Base-by-base conservation (phyloP, 2,888 invertebrate genomes). In the Nymphalis c-album region DNA sequence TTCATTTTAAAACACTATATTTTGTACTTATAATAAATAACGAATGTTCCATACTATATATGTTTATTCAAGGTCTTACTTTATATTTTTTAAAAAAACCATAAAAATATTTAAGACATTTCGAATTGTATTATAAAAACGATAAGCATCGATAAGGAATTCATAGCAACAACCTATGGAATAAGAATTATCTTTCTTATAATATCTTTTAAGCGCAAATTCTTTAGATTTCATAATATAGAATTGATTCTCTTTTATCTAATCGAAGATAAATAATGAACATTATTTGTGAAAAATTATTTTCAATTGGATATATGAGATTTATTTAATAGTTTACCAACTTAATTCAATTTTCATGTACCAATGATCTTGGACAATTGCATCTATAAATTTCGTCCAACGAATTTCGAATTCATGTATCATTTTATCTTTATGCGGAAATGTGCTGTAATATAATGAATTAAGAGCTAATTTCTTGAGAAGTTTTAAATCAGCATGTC, bases 381-480 rank as follows among this genome's bases (percentile, higher is more conserved):
- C 70, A 58, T 88, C 81, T 50, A 92, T 86, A 71, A 90, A 91
- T 68, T 79, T 85, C 0, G 83, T 83, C 91, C 91, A 91, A 1
- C 88, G 84, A 48, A 84, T 83, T 76, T 91, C 85, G 67, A 90
- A 92, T 59, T 89, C 88, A 66, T 84, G 76, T 0, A 87, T 77
- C 22, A 89, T 74, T 67, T 82, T 85, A 67, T 88, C 84, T 74
- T 86, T 88, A 71, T 88, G 77, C 0, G 82, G 79, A 83, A 95
- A 85, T 0, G 94, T 92, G 76, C 96, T 96, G 77, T 95, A 96
- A 35, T 90, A 85, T 18, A 97, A 87, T 0, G 97, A 97, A 81
- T 97, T 96, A 10, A 95, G 78, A 0, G 96, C 96, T 51, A 97
- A 83, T 75, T 95, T 94, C 80, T 97, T 97, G 26, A 97, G 85